phyloP scores from a whole-genome alignment of 2,113 vertebrate genomes.

The Australoheros scitulus region DNA sequence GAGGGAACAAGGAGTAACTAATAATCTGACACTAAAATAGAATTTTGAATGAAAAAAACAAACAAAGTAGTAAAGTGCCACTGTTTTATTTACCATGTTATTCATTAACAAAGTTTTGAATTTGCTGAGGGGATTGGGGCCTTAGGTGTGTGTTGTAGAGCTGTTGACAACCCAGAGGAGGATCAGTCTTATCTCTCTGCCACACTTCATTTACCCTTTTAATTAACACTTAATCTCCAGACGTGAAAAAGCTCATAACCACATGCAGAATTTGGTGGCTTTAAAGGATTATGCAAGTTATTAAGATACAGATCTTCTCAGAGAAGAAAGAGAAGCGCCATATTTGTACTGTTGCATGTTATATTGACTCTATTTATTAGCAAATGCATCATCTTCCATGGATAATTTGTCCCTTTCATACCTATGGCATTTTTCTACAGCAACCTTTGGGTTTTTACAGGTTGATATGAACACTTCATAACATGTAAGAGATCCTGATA shows the following conservation, averaged over 20 bases:
- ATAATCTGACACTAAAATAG: neutral
- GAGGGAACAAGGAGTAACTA: neutral
- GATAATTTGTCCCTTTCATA: neutral
- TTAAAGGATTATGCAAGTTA: conserved; percentile 16
- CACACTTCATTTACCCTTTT: conserved; percentile 46
- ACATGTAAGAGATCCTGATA: neutral
- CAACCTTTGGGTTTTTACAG: neutral
- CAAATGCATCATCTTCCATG: neutral
- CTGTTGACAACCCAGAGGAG: conserved; percentile 17
- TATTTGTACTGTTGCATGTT: neutral
- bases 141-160: neutral
- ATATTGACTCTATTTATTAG: too few relatives aligned
- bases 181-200: conserved; percentile 38
- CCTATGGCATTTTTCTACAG: neutral
- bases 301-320: neutral
- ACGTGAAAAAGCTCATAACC: neutral
- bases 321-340: neutral
- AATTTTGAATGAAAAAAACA: neutral
- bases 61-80: neutral
- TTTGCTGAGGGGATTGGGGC: neutral
- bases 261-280: conserved; percentile 7
- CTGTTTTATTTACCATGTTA: neutral
- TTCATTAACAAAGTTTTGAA: neutral
- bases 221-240: conserved; percentile 57
- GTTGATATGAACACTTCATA: neutral